These are phyloP conservation scores for Xylocopa sonorina DNA, from an alignment of 1,140 invertebrate genomes.

Conservation along the genomic window DNA sequence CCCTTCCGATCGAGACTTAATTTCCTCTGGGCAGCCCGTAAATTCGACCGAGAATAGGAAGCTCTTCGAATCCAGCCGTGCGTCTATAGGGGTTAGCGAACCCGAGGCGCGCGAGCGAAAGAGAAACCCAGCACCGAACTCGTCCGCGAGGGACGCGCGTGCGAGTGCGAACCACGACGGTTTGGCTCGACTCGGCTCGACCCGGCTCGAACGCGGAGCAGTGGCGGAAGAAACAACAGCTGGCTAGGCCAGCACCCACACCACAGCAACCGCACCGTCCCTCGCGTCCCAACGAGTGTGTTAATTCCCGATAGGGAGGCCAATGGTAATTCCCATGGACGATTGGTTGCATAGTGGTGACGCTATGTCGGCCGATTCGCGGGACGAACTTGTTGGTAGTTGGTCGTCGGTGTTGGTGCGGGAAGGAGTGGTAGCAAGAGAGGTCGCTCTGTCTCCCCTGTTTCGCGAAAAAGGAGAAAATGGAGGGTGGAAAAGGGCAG, in stretches of 20 bases:
- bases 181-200: too few species aligned
- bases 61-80: not conserved
- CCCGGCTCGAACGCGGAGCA: too few species aligned
- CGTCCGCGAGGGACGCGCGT: slow-evolving; percentile 2
- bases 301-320: slow-evolving; percentile 40
- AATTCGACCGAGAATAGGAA: not conserved
- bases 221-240: slow-evolving; percentile 52
- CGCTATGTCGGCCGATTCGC: slow-evolving; percentile 49
- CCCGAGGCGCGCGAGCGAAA: not conserved
- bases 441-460: slow-evolving; percentile 35
- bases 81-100: slow-evolving; percentile 10
- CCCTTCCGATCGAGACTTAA: not conserved
- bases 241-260: slow-evolving; percentile 50
- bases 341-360: slow-evolving; percentile 64
- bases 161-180: too few species aligned
- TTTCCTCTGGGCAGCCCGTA: not conserved
- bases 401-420: slow-evolving; percentile 36
- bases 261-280: slow-evolving; percentile 48
- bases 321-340: slow-evolving; percentile 64
- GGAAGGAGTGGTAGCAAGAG: not conserved
- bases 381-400: slow-evolving; percentile 63
- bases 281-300: slow-evolving; percentile 48
- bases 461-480: slow-evolving; percentile 45
- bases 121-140: slow-evolving; percentile 5
- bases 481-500: slow-evolving; percentile 41